Conservation (phyloP, 92 coral and sea anemone genomes). For the Epizoanthus scotinus region DNA sequence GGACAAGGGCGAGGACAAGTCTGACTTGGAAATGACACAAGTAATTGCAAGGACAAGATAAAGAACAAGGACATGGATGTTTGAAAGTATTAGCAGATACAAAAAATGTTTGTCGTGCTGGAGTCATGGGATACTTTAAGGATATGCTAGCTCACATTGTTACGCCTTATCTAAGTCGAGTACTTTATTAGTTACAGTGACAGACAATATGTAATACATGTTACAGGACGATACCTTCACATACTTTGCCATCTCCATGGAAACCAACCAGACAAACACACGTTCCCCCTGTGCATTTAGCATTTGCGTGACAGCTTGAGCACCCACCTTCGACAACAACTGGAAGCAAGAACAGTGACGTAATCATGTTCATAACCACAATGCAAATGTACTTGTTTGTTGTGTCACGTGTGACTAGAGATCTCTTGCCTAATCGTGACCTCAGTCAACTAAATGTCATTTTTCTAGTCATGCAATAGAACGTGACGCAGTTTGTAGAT, state of each 20-base stretch:
- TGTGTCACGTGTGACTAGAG: too few species aligned
- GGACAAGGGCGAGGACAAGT: too few species aligned
- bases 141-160: too few species aligned
- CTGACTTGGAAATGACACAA: not conserved
- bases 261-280: constrained; percentile 86
- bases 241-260: constrained; percentile 83
- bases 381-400: too few species aligned
- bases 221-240: constrained; percentile 70
- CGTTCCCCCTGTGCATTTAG: constrained; percentile 71
- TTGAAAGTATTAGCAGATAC: too few species aligned
- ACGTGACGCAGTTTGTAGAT: not conserved
- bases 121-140: too few species aligned
- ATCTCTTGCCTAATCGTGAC: too few species aligned
- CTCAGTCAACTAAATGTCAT: too few species aligned
- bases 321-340: constrained; percentile 62
- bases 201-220: not conserved
- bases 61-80: not conserved
- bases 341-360: constrained; percentile 17
- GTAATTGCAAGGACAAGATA: not conserved
- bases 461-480: too few species aligned
- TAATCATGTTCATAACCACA: not conserved
- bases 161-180: too few species aligned
- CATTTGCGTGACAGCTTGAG: constrained; percentile 70
- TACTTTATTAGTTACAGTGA: too few species aligned
- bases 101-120: too few species aligned